Base-by-base conservation (phyloP, 2,888 invertebrate species). In the Tenodera sinensis region DNA sequence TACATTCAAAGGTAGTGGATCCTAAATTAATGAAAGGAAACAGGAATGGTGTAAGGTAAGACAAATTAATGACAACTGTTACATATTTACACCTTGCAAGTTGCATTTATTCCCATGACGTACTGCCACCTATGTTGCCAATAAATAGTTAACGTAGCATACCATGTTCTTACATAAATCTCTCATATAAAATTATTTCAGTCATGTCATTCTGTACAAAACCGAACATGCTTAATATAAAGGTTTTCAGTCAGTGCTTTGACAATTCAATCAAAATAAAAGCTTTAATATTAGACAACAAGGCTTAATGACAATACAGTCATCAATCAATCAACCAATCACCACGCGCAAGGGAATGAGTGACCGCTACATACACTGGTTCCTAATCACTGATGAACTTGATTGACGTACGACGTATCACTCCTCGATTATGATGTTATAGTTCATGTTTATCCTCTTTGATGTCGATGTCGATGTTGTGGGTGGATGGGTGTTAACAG, bases 91-190 rank as follows among this genome's bases (percentile, higher is more conserved):
- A 89, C 82, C 83, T 90, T 88, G 88, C 87, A 90, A 71, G 30
- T 89, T 90, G 85, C 54, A 85, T 88, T 89, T 89, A 89, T 89
- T 90, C 89, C 85, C 84, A 89, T 89, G 88, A 89, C 86, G 89
- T 86, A 54, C 83, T 86, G 83, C 27, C 54, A 83, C 89, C 89
- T 71, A 83, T 83, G 89, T 89, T 84, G 84, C n/a, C 34, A 71
- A 54, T 54, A 14, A 54, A 54, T 54, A 54, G 20, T 14, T 54
- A 15, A 47, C 85, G 47, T 47, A 28, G 27, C 27, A 85, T 85
- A 85, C n/a, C 83, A 47, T 85, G 47, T 34, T 85, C 30, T 85
- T 47, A 85, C 85, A 85, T 28, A 83, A 83, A 83, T 47, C 25
- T 34, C 85, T 85, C n/a, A 85, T 85, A 47, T n/a, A 28, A 42